Conservation (phyloP, 2,888 invertebrate genomes). For the Alviniconcha strummeri region DNA sequence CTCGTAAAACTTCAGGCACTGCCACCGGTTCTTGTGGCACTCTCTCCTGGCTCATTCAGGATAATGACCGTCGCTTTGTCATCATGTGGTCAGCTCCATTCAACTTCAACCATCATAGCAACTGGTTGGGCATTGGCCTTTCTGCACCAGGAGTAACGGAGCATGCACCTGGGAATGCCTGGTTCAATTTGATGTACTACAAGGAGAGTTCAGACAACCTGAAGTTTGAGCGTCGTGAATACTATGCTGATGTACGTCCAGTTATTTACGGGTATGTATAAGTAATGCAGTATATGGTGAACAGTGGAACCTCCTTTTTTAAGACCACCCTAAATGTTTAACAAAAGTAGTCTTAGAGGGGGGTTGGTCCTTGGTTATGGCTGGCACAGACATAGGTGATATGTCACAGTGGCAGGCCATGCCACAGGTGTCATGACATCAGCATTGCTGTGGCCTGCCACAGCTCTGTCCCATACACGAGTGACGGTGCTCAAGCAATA, state of each 20-base stretch:
- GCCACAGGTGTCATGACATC: too few relatives aligned
- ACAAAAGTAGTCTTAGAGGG: too few relatives aligned
- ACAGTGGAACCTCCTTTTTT: too few relatives aligned
- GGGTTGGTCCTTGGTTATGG: too few relatives aligned
- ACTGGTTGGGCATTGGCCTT: conserved; percentile 40
- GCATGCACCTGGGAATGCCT: conserved; percentile 12
- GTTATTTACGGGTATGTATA: background rate
- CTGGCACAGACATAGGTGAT: too few relatives aligned
- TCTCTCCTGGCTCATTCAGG: conserved; percentile 38
- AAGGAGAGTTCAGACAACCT: conserved; percentile 8
- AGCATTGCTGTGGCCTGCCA: too few relatives aligned
- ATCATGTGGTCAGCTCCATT: conserved; percentile 44
- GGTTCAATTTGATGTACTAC: conserved; percentile 39
- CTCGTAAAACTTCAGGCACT: background rate
- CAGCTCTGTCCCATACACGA: too few relatives aligned
- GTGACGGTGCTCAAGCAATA: too few relatives aligned
- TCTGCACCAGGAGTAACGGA: conserved; percentile 6
- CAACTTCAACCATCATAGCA: conserved; percentile 36
- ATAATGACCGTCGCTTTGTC: conserved; percentile 29
- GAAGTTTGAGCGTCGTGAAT: conserved; percentile 1
- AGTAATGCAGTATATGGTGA: too few relatives aligned
- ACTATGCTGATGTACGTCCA: background rate
- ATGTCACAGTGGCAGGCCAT: too few relatives aligned
- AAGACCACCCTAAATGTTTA: too few relatives aligned
- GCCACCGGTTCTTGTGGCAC: conserved; percentile 34